Conservation (phyloP, 2,113 vertebrate species). For the Macaca mulatta region DNA sequence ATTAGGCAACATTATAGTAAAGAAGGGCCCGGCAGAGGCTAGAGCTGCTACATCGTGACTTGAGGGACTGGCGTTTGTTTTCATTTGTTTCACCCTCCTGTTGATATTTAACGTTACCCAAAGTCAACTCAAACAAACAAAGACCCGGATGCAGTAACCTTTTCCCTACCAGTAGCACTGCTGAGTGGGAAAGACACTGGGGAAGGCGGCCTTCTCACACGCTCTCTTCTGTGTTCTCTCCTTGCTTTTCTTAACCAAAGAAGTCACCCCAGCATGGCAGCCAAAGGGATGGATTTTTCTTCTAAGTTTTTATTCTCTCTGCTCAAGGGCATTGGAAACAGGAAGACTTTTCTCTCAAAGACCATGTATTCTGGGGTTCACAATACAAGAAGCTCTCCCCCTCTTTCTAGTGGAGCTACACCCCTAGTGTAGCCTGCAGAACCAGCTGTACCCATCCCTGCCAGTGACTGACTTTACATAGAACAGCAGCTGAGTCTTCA, state of each 20-base stretch:
- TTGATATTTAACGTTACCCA: neutral
- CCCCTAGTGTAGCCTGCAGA: accelerated
- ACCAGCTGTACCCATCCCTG: neutral
- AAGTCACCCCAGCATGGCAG: neutral
- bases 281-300: neutral
- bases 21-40: neutral
- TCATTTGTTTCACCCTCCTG: neutral
- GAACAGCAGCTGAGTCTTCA: neutral
- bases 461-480: neutral
- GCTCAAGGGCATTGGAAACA: neutral
- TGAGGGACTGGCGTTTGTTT: neutral
- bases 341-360: neutral
- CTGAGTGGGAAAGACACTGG: neutral
- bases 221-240: neutral
- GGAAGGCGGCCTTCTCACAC: neutral
- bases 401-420: neutral
- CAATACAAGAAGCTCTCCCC: neutral
- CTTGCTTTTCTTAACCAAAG: neutral
- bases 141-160: neutral
- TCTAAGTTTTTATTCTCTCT: neutral
- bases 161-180: accelerated
- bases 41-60: neutral
- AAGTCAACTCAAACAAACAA: neutral
- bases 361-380: neutral
- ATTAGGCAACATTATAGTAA: neutral